Conservation (phyloP, 2,113 vertebrate genomes). For the Callocephalon fimbriatum region DNA sequence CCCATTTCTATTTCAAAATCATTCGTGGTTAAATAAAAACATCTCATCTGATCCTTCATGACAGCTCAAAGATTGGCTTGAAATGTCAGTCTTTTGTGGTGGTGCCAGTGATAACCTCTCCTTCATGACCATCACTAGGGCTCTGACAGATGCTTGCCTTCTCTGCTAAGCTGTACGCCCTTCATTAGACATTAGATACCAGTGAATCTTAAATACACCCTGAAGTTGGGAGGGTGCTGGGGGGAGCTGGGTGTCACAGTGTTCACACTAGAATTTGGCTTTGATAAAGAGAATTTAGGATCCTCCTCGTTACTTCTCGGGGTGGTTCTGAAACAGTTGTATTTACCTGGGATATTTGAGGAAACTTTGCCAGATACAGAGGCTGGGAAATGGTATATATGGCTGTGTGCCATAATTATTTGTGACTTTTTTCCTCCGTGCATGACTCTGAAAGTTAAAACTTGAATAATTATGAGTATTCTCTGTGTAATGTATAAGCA, state of each 20-base stretch:
- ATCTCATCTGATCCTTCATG: background rate
- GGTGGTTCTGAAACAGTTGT: background rate
- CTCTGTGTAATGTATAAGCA: background rate
- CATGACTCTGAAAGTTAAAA: background rate
- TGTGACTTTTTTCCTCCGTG: background rate
- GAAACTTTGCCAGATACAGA: background rate
- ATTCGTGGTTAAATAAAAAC: background rate
- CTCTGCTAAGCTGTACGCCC: background rate
- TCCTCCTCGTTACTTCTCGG: background rate
- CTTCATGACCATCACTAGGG: background rate
- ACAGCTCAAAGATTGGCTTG: background rate
- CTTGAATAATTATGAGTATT: background rate
- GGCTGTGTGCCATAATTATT: background rate
- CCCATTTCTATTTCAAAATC: slow-evolving; percentile 48
- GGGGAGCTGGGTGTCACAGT: background rate
- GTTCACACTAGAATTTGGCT: background rate
- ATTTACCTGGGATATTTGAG: background rate
- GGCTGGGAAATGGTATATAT: background rate
- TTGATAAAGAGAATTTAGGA: background rate
- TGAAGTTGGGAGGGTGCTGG: background rate
- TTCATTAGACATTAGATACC: background rate
- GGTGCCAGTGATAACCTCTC: background rate
- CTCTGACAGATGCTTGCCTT: background rate
- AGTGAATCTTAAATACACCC: background rate
- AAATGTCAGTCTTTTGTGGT: background rate